Percentiles rank a stretch among this genome's conserved stretches.
Conservation (phyloP, 2,888 invertebrate species). For the Lasioglossum figueresi region DNA sequence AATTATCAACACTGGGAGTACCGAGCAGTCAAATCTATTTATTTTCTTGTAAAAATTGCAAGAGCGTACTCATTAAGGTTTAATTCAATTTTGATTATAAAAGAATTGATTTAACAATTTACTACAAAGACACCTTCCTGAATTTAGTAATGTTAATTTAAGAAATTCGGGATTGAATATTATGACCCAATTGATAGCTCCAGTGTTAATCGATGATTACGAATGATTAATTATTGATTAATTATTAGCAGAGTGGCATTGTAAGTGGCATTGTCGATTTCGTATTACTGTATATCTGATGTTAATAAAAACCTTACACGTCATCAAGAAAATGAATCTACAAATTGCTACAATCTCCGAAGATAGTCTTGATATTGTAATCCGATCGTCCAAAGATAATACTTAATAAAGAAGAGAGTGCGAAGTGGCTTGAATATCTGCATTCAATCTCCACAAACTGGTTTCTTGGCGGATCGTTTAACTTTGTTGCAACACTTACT, state of each 20-base stretch:
- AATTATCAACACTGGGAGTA: background rate
- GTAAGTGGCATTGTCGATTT: background rate
- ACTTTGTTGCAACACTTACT: constrained; percentile 16
- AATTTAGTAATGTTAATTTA: background rate
- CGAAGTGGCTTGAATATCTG: background rate
- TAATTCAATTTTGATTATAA: background rate
- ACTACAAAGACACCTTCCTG: background rate
- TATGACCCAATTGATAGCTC: background rate
- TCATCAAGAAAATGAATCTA: background rate
- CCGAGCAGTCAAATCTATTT: background rate
- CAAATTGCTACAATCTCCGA: background rate
- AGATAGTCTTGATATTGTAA: background rate
- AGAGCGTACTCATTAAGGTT: background rate
- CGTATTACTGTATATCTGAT: background rate
- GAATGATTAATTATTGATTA: background rate
- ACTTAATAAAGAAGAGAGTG: constrained; percentile 2
- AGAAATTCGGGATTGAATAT: background rate
- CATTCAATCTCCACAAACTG: constrained; percentile 1
- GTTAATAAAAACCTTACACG: background rate
- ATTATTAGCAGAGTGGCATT: background rate
- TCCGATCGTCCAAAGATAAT: background rate
- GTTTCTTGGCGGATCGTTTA: constrained; percentile 17
- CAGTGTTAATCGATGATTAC: background rate
- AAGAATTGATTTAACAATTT: background rate
- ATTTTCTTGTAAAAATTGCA: background rate